Conservation (phyloP, 1,140 invertebrate genomes). For the Drosophila pallidifrons region DNA sequence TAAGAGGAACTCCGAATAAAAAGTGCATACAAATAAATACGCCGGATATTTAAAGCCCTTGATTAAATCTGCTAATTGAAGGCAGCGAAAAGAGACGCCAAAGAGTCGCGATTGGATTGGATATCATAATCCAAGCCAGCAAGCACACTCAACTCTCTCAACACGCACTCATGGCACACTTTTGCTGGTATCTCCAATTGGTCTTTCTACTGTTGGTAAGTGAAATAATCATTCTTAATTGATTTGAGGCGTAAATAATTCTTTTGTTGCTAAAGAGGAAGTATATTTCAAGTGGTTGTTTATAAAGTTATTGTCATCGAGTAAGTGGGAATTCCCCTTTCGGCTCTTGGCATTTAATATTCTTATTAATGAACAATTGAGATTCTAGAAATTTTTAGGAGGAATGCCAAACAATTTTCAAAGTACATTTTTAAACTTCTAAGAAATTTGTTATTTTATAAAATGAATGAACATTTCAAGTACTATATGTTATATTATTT, state of each 20-base stretch:
- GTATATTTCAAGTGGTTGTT: too few relatives aligned
- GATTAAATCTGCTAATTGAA: conserved; percentile 45
- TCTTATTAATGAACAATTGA: too few relatives aligned
- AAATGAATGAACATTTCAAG: too few relatives aligned
- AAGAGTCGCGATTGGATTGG: background rate
- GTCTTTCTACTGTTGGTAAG: conserved; percentile 78
- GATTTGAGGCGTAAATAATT: background rate
- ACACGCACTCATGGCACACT: conserved; percentile 73
- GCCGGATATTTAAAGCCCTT: conserved; percentile 42
- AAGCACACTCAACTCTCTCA: conserved; percentile 28
- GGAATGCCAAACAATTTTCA: too few relatives aligned
- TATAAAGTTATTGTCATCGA: too few relatives aligned
- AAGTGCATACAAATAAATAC: background rate
- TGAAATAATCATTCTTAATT: conserved; percentile 10
- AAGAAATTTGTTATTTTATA: too few relatives aligned
- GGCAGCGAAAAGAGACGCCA: background rate
- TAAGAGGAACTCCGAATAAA: conserved; percentile 55
- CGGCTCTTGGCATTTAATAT: too few relatives aligned
- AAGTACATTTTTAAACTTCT: too few relatives aligned
- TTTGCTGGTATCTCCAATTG: conserved; percentile 76
- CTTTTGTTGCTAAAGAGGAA: too few relatives aligned
- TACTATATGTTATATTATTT: too few relatives aligned
- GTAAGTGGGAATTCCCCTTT: too few relatives aligned
- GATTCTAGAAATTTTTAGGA: too few relatives aligned
- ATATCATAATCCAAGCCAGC: conserved; percentile 17